Evolutionary conservation across 1,140 invertebrate genomes (phyloP), one percentile per base, ranked within the genome.

Genomic region (Sitobion miscanthi): DNA sequence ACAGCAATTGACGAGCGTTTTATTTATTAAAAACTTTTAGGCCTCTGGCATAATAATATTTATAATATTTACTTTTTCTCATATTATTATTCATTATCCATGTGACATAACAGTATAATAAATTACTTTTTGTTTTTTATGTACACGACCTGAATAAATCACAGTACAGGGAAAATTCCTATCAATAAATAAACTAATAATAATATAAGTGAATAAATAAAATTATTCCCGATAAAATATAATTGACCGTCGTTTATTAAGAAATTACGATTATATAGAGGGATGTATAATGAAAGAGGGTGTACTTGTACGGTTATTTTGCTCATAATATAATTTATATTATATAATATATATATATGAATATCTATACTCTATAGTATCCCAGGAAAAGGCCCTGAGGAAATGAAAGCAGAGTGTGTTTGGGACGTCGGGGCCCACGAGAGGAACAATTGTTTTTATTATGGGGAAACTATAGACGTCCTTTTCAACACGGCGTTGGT

Each of bases 381-480:
- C 54, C 89, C 54, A 9, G 49, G 20, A 52, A 88, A 88, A 88
- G 23, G 89, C 54, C 54, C 89, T 30, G 38, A 9, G 54, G 89
- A 90, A 90, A 90, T 90, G 89, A 90, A 90, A 90, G 47, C 9
- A 90, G 25, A 90, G 57, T 62, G 54, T 45, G 89, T 62, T 69
- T 23, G 89, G 88, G 54, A 54, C 54, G 52, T 62, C 35, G 49
- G 47, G 62, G 30, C 88, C 35, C 52, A 90, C 8, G 54, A 90
- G 38, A 57, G 88, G 57, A 90, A 90, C 54, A 69, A 90, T 90
- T 57, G 89, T 90, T 90, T 90, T 90, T 90, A 90, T 90, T 90
- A 90, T 17, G 89, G 57, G 57, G 52, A 38, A 57, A 52, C 42
- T 62, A 42, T 45, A 30, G 9, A 42, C 54, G 89, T 62, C 52